A percentile compares a stretch with the other conserved stretches of the same genome.
Evolutionary conservation across 2,888 invertebrate species (phyloP).

Genomic region (Melanargia galathea): DNA sequence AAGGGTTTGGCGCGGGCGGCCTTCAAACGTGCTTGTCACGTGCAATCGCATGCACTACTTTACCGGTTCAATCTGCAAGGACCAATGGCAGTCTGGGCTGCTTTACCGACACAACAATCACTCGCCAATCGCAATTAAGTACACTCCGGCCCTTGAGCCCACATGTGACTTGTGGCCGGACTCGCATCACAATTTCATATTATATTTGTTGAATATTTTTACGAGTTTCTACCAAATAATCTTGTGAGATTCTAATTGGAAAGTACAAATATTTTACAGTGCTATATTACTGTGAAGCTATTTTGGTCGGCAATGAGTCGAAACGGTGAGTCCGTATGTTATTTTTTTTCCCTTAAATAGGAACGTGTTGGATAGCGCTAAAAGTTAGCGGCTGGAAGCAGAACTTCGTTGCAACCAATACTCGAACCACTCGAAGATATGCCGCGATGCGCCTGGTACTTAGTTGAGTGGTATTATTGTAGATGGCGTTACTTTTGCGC

Average conservation of each 20-base stretch:
- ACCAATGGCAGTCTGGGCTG: constrained; percentile 54
- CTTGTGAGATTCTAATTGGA: constrained; percentile 8
- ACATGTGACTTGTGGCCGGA: constrained; percentile 79
- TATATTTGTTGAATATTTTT: constrained; percentile 35
- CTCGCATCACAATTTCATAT: constrained; percentile 39
- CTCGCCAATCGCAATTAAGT: constrained; percentile 59
- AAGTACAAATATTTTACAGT: constrained; percentile 11
- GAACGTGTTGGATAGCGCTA: constrained; percentile 48
- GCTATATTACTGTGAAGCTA: constrained; percentile 33
- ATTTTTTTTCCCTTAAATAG: constrained; percentile 42
- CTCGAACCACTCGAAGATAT: neutral
- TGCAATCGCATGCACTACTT: constrained; percentile 54
- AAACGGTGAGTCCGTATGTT: constrained; percentile 59
- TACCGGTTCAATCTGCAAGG: constrained; percentile 47
- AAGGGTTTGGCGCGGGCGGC: constrained; percentile 40
- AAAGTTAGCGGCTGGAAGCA: constrained; percentile 34
- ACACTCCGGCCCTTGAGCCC: constrained; percentile 59
- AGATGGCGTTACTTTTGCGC: constrained; percentile 53
- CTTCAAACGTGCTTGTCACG: constrained; percentile 57
- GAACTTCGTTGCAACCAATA: constrained; percentile 21
- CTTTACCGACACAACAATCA: constrained; percentile 48
- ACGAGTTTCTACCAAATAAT: constrained; percentile 27
- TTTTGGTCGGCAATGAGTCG: constrained; percentile 57
- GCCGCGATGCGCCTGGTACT: neutral
- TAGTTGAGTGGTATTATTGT: constrained; percentile 13